Evolutionary conservation across 2,113 vertebrate species (phyloP).

Genomic region (Chlorodrepanis virens): DNA sequence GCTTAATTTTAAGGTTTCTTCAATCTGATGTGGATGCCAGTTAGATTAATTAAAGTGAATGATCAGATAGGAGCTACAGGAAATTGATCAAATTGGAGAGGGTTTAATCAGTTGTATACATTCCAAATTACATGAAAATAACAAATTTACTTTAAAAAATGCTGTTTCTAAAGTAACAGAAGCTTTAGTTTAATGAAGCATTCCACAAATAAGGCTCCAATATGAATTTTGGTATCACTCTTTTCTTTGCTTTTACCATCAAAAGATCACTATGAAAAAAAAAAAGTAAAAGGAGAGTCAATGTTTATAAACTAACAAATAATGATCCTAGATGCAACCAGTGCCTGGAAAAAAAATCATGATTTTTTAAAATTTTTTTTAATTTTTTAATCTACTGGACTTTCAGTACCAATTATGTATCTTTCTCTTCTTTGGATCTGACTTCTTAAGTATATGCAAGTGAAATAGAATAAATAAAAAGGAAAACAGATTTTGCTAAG

Average conservation of each 20-base stretch:
- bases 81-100: conserved; percentile 31
- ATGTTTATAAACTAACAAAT: conserved; percentile 19
- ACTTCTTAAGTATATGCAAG: conserved; percentile 51
- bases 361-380: not conserved
- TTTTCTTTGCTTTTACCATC: conserved; percentile 18
- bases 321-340: conserved; percentile 14
- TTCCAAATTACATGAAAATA: conserved; percentile 22
- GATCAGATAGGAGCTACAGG: conserved; percentile 27
- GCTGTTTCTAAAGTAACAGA: conserved; percentile 18
- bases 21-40: not conserved
- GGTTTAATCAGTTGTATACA: not conserved
- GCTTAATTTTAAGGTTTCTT: conserved; percentile 44
- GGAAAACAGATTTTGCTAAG: conserved; percentile 55
- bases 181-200: conserved; percentile 24
- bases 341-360: not conserved
- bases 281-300: not conserved
- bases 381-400: conserved; percentile 3
- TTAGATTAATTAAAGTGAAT: conserved; percentile 49
- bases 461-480: conserved; percentile 44
- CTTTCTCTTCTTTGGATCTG: conserved; percentile 34
- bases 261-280: not conserved
- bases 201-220: not conserved
- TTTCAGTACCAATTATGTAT: conserved; percentile 51
- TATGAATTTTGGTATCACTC: conserved; percentile 27
- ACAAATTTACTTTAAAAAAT: not conserved